Conservation (phyloP, 2,113 vertebrate genomes). For the Gallinago undulata region DNA sequence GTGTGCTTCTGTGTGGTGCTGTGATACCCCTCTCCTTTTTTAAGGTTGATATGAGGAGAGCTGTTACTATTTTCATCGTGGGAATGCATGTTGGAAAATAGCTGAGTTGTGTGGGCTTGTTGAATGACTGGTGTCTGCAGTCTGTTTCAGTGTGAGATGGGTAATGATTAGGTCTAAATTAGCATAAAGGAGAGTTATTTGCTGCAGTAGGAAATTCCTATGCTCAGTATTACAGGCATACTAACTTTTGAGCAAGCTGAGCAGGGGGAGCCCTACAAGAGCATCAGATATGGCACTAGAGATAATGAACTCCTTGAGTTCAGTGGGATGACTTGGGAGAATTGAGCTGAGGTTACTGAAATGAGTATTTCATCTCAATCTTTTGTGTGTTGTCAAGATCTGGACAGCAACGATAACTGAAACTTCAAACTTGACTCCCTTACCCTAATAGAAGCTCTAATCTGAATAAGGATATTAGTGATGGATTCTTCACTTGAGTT, state of each 20-base stretch:
- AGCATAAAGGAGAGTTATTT: background rate
- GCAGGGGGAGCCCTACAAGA: background rate
- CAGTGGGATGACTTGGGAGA: background rate
- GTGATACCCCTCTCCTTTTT: background rate
- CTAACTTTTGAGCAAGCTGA: background rate
- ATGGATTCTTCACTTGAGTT: background rate
- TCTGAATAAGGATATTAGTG: background rate
- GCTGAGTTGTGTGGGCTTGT: background rate
- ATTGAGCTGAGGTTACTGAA: background rate
- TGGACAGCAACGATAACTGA: background rate
- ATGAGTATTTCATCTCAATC: background rate
- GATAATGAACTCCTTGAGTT: background rate
- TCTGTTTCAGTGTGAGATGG: background rate
- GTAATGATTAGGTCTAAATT: background rate
- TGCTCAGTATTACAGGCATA: background rate
- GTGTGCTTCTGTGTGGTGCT: background rate
- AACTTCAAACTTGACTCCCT: background rate
- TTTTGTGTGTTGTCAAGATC: background rate
- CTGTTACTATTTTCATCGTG: background rate
- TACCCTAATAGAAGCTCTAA: background rate
- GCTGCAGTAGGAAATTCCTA: fast-evolving
- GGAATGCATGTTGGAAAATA: background rate
- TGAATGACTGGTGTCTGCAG: background rate
- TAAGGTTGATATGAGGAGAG: fast-evolving
- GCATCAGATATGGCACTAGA: background rate